Percentiles rank a stretch among this genome's conserved stretches.
phyloP scores from a whole-genome alignment of 2,797 vertebrate species.

The Gambelia wislizenii region DNA sequence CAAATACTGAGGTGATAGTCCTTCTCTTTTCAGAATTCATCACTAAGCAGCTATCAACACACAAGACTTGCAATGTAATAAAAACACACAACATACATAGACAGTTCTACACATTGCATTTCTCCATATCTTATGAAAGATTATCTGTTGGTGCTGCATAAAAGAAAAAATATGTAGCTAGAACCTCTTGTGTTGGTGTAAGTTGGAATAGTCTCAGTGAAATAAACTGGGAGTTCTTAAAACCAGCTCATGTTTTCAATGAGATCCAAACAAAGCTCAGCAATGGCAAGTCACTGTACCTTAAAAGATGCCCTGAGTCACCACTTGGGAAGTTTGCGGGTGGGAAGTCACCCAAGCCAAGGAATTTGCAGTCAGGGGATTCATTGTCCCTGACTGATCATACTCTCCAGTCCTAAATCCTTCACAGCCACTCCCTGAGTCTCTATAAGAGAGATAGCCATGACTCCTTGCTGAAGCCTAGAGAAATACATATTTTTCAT shows the following conservation, averaged over 20 bases:
- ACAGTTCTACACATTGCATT: not conserved
- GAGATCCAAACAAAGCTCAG: not conserved
- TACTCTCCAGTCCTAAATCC: not conserved
- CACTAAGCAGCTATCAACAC: not conserved
- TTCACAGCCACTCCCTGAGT: not conserved
- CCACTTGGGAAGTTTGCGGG: not conserved
- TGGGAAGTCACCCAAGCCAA: not conserved
- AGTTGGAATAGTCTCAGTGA: not conserved
- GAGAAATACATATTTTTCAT: not conserved
- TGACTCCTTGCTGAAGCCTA: too few species aligned
- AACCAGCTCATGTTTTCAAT: not conserved
- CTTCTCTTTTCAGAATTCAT: too few species aligned
- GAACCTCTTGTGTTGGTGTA: not conserved
- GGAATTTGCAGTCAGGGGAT: not conserved
- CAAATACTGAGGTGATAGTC: too few species aligned
- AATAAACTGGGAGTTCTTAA: not conserved
- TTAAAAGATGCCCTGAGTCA: not conserved
- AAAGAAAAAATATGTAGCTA: not conserved
- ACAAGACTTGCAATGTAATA: not conserved
- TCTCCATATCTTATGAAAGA: not conserved
- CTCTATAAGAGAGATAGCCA: not conserved
- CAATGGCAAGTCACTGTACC: not conserved
- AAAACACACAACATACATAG: not conserved
- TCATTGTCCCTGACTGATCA: not conserved
- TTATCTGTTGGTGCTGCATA: not conserved